Conservation (phyloP, 1,140 invertebrate genomes). For the Melanaphis sacchari region DNA sequence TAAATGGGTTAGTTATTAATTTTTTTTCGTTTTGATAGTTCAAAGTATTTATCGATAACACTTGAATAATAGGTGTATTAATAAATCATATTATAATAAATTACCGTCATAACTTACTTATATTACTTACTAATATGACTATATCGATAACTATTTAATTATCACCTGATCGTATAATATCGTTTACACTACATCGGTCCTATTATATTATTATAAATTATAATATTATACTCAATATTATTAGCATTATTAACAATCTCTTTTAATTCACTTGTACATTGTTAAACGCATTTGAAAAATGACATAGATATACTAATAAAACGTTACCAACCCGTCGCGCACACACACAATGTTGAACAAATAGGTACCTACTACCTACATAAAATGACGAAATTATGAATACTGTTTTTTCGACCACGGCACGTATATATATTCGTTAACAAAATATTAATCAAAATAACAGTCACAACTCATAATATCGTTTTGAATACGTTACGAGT, state of each 20-base stretch:
- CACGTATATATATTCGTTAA: background rate
- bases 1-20: background rate
- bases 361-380: no score
- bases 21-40: background rate
- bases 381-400: background rate
- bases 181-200: background rate
- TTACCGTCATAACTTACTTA: background rate
- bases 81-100: constrained; percentile 13
- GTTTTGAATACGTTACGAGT: background rate
- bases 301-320: background rate
- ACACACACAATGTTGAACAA: background rate
- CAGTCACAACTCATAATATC: background rate
- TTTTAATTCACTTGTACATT: background rate
- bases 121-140: background rate
- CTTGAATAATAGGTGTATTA: background rate
- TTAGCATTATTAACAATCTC: background rate
- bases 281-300: background rate
- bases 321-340: background rate
- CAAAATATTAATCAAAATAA: constrained; percentile 8
- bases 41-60: constrained; percentile 14
- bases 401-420: background rate
- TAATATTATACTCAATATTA: background rate
- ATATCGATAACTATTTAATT: background rate
- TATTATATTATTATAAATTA: background rate
- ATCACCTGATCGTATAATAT: background rate